Percentiles rank a stretch among this genome's conserved stretches.
Conservation (phyloP, 1,140 invertebrate species). For the Paracyclopina nana region DNA sequence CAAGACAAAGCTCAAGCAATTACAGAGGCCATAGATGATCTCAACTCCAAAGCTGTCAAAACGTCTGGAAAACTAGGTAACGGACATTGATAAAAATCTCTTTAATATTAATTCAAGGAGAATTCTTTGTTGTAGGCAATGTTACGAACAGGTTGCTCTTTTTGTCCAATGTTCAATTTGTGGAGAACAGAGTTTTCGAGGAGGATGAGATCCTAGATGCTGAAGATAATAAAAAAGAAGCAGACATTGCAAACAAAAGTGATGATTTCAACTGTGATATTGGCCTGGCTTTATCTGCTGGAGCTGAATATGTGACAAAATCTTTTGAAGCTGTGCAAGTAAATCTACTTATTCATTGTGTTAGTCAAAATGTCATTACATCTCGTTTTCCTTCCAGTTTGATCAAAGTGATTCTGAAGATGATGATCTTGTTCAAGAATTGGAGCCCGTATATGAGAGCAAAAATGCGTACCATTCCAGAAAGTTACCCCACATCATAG, state of each 20-base stretch:
- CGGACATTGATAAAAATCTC: no score
- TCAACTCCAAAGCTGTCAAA: no score
- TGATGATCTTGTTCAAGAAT: neutral
- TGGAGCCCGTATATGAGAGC: neutral
- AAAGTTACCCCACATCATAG: neutral
- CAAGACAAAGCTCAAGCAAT: no score
- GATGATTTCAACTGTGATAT: no score
- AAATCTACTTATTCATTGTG: neutral
- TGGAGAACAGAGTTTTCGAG: neutral
- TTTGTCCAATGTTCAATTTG: neutral
- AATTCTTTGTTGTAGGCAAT: neutral
- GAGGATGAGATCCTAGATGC: neutral
- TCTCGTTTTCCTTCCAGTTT: neutral
- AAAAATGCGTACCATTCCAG: neutral
- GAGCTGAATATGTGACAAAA: no score
- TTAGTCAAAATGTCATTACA: neutral
- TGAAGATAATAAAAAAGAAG: no score
- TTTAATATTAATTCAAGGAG: no score
- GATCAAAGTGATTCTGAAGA: constrained; percentile 1
- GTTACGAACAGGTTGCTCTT: neutral
- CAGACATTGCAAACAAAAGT: no score
- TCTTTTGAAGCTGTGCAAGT: neutral
- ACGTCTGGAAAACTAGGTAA: no score
- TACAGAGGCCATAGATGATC: no score
- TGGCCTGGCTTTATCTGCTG: neutral